Evolutionary conservation across 2,113 vertebrate species (phyloP), one percentile per base, ranked within the genome.

Genomic region (Donacobius atricapilla): DNA sequence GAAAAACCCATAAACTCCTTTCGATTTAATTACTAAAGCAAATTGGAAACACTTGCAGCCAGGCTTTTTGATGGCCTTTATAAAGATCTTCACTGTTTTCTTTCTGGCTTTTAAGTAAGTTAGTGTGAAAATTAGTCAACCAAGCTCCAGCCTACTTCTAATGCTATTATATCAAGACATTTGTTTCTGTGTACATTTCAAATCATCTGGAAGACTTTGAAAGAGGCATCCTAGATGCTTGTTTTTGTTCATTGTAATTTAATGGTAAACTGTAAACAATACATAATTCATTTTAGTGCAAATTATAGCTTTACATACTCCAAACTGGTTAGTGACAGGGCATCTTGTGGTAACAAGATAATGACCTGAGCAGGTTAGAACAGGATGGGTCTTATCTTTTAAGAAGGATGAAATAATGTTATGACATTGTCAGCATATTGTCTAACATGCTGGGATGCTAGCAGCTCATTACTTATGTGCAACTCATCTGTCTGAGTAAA

Each of bases 31-130:
- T 98, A 98, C 98, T 98, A 98, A 97, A 97, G 98, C 98, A 99
- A 99, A 99, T 99, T 99, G 98, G 98, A 99, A 99, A 98, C 98
- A 99, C 98, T 99, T 98, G 98, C 97, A 98, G 97, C 83, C 94
- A 97, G 96, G 89, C 98, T 98, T 98, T 94, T 90, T 98, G 98
- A 98, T 98, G 98, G 97, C 93, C 93, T 66, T 87, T 96, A 96
- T 97, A 98, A 98, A 97, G 97, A 97, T 97, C 97, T 98, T 98
- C 98, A 96, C 96, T 92, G 89, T 97, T 96, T 97, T 96, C 96
- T 61, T 64, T 76, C 90, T 97, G 95, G 68, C 84, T 97, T 97
- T 97, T 96, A 97, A 97, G 70, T 92, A 93, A 97, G 94, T 96
- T 96, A 91, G 96, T 95, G 97, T 97, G 97, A 97, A 97, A 96